Evolutionary conservation across 2,113 vertebrate species (phyloP), one percentile per base, ranked within the genome.

Genomic region (Sitta europaea): DNA sequence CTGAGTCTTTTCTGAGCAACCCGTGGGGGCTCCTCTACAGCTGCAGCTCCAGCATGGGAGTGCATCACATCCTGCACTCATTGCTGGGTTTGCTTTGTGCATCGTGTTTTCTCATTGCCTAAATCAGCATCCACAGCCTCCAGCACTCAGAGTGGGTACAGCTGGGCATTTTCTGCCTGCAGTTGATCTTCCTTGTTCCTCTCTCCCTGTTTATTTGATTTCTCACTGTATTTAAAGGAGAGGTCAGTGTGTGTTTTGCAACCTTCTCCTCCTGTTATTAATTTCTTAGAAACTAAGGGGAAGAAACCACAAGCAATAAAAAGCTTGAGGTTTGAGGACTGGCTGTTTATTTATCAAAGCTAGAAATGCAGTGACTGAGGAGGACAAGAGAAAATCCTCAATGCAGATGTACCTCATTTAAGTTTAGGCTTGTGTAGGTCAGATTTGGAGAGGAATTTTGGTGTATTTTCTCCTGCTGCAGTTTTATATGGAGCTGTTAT

Each of bases 291-390:
- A 95, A 67, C 0, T 4, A 84, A 86, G 68, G 65, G 61, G 85
- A 81, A 81, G 48, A 90, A 96, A 67, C 75, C 78, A 50, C 67
- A 76, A 71, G 67, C 75, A 92, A 21, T 73, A 71, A 67, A 71
- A 67, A 93, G 67, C 75, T 47, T 1, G 24, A 87, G 81, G 71
- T 96, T 89, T 92, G 70, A 76, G 75, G 71, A 45, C 54, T 76
- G 66, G 42, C 70, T 90, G 85, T 88, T 93, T 88, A 83, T 94
- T 95, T 67, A 43, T 83, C 82, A 77, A 74, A 92, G 65, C 28
- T 88, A 74, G 90, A 94, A 92, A 74, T 53, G 40, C 63, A 47
- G 24, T 27, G 59, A 33, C n/a, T 43, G 54, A 67, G 90, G 25
- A 82, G 43, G 33, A 40, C 12, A 4, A 83, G 55, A 93, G 71